Percentiles rank a stretch among this genome's conserved stretches.
phyloP scores from a whole-genome alignment of 2,797 vertebrate species.

The Lindbergichthys nudifrons region DNA sequence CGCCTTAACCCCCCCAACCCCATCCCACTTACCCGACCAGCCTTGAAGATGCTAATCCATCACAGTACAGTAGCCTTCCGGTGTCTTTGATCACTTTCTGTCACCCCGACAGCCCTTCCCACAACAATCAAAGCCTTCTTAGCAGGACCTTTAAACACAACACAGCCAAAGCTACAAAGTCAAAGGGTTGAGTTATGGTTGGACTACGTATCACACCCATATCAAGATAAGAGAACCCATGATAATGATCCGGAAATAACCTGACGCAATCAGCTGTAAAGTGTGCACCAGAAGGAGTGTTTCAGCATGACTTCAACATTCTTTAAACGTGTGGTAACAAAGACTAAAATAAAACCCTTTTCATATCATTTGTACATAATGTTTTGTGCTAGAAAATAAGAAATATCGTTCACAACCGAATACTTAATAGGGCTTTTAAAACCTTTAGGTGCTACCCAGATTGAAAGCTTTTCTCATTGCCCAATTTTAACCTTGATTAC shows the following conservation, averaged over 20 bases:
- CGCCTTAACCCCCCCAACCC: not conserved
- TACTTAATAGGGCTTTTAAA: not conserved
- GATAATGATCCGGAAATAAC: constrained; percentile 62
- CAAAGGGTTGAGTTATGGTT: constrained; percentile 50
- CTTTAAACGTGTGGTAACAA: constrained; percentile 10
- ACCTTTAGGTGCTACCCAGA: not conserved
- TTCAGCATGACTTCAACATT: constrained; percentile 20
- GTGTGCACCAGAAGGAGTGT: constrained; percentile 23
- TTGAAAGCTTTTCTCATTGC: not conserved
- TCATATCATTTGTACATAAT: not conserved
- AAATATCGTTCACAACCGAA: not conserved
- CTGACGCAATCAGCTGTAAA: constrained; percentile 48
- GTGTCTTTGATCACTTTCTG: constrained; percentile 71
- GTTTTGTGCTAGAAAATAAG: not conserved
- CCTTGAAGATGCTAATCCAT: constrained; percentile 80
- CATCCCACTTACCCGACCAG: constrained; percentile 1
- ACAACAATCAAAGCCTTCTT: constrained; percentile 65
- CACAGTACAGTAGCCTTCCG: constrained; percentile 69
- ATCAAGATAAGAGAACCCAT: constrained; percentile 53
- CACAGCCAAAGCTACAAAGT: constrained; percentile 50
- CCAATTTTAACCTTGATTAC: constrained; percentile 5
- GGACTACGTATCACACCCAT: constrained; percentile 19
- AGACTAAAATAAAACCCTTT: constrained; percentile 3
- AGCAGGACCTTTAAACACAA: constrained; percentile 48
- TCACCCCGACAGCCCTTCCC: constrained; percentile 49